Conservation (phyloP, 2,113 vertebrate species). For the Cranoglanis bouderius region DNA sequence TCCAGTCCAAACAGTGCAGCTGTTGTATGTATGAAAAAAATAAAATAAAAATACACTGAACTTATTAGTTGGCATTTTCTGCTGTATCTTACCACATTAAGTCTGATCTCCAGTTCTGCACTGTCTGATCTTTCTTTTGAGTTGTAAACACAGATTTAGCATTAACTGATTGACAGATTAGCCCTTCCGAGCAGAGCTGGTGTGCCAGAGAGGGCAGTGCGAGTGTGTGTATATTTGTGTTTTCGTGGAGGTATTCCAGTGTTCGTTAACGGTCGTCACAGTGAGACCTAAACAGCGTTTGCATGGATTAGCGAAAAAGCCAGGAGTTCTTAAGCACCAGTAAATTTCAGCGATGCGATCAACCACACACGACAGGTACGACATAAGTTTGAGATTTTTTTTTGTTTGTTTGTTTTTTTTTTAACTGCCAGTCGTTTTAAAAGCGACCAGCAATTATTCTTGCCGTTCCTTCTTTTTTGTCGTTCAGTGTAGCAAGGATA, state of each 20-base stretch:
- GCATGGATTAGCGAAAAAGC: constrained; percentile 52
- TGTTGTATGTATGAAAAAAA: not conserved
- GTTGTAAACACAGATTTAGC: constrained; percentile 43
- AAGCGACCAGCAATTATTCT: constrained; percentile 65
- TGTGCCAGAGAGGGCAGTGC: not conserved
- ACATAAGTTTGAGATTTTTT: constrained; percentile 39
- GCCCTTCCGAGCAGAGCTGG: constrained; percentile 42
- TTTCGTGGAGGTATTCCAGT: constrained; percentile 60
- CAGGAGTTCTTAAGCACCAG: constrained; percentile 66
- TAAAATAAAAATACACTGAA: not conserved
- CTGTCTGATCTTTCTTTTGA: not conserved
- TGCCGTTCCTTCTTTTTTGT: constrained; percentile 34
- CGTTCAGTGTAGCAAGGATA: constrained; percentile 70
- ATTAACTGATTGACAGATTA: constrained; percentile 16
- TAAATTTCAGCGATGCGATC: constrained; percentile 59
- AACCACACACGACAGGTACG: constrained; percentile 59
- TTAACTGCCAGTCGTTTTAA: constrained; percentile 59
- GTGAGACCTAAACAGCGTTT: constrained; percentile 53
- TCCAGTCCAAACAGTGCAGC: not conserved
- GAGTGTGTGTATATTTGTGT: not conserved
- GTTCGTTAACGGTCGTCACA: constrained; percentile 63
- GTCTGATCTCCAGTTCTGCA: constrained; percentile 22
- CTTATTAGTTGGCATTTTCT: not conserved
- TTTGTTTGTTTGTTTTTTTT: constrained; percentile 45
- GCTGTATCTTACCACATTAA: constrained; percentile 9